Evolutionary conservation across 2,888 invertebrate genomes (phyloP).

Genomic region (Mythimna lalbum): DNA sequence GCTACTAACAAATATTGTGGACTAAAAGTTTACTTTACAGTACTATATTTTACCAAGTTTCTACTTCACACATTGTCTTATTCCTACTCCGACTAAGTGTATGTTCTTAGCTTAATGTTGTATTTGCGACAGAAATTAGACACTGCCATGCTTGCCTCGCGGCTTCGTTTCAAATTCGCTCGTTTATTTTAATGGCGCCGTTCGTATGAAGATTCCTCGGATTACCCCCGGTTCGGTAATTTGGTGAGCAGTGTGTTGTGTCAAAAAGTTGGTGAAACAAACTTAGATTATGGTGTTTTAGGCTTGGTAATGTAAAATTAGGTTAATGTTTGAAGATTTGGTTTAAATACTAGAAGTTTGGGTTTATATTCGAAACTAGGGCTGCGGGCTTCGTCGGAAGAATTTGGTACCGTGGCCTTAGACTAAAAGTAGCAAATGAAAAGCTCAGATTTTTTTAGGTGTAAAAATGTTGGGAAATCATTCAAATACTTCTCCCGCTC

Average conservation of each 20-base stretch:
- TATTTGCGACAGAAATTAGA: conserved; percentile 53
- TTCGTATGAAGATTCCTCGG: conserved; percentile 51
- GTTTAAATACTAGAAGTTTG: conserved; percentile 15
- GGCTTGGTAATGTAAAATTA: conserved; percentile 16
- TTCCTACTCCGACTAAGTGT: conserved; percentile 29
- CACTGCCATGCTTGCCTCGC: conserved; percentile 38
- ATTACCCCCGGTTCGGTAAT: conserved; percentile 53
- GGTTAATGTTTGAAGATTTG: conserved; percentile 22
- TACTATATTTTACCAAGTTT: background rate
- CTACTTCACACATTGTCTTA: conserved; percentile 24
- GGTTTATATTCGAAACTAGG: too few relatives aligned
- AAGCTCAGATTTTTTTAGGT: too few relatives aligned
- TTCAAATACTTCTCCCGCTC: too few relatives aligned
- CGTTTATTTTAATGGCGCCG: conserved; percentile 64
- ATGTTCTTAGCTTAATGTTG: conserved; percentile 36
- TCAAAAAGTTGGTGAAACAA: conserved; percentile 52
- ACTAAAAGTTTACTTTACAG: too few relatives aligned
- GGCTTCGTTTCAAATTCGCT: conserved; percentile 54
- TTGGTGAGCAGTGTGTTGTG: conserved; percentile 44
- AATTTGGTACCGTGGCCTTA: too few relatives aligned
- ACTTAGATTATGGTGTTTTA: conserved; percentile 31
- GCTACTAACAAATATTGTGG: too few relatives aligned
- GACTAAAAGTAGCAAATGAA: too few relatives aligned
- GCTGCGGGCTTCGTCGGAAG: too few relatives aligned
- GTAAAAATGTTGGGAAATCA: too few relatives aligned